Evolutionary conservation across 64 coral and sea anemone genomes (phyloP), one percentile per base, ranked within the genome.

Genomic region (Catalaphyllia jardinei): DNA sequence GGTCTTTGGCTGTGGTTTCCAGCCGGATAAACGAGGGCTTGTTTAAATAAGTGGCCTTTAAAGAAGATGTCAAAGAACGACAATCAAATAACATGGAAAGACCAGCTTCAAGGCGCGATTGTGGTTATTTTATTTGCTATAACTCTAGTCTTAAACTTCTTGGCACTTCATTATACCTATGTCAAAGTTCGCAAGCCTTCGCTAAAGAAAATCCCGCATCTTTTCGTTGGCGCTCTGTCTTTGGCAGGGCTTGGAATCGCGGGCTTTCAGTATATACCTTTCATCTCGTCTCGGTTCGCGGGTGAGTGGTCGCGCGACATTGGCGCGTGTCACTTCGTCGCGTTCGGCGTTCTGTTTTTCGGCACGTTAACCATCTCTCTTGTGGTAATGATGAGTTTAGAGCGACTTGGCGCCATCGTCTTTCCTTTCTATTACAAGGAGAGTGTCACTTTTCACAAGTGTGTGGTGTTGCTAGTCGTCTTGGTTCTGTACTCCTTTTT

Each of bases 391-490:
- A 97, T 97, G 95, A 97, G 95, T 18, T 75, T 93, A 42, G 95
- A 97, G 57, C 85, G 95, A 20, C 73, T 97, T 2, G 77, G 88
- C 8, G 95, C 95, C 18, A 93, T 97, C 35, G 91, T 93, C 52
- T 97, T 97, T 39, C 95, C 95, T 11, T 97, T 97, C 33, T 97
- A 75, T 31, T 97, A 97, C 52, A 97, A 93, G 77, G 95, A 97
- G 81, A 83, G 93, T 35, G 92, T 92, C 74, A 93, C 86, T 17
- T 93, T 97, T 88, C 87, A 86, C 15, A 93, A 88, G 63, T 89
- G 90, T 67, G 88, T 97, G 7, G 29, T 93, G 73, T 55, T 87
- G 10, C 6, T 97, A 0, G 30, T 88, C 15, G 27, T 80, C 7
- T 27, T 93, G 0, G 77, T 93, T 10, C 29, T 90, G 14, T 97